Percentiles rank a stretch among this genome's conserved stretches.
phyloP scores from a whole-genome alignment of 1,140 invertebrate species.

The Sminthurides bifidus region DNA sequence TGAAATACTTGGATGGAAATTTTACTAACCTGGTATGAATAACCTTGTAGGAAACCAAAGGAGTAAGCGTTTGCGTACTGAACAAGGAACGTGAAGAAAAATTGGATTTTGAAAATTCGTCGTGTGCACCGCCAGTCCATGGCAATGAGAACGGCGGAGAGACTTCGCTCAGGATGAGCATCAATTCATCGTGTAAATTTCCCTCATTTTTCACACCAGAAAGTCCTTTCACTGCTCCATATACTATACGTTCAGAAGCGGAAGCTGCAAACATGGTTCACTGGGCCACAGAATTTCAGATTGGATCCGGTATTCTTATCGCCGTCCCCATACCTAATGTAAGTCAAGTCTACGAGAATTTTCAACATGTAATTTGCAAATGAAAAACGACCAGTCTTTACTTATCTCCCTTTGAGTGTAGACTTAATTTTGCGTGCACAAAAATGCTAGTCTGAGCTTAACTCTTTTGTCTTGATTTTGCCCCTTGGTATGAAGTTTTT shows the following conservation, averaged over 20 bases:
- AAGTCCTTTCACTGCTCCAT: conserved; percentile 53
- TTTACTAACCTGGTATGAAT: too few species aligned
- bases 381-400: too few species aligned
- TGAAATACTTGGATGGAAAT: too few species aligned
- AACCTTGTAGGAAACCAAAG: conserved; percentile 84
- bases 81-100: conserved; percentile 41
- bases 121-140: too few species aligned
- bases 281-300: conserved; percentile 43
- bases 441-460: too few species aligned
- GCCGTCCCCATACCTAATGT: conserved; percentile 77
- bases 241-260: conserved; percentile 45
- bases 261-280: conserved; percentile 61
- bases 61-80: conserved; percentile 74
- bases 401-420: too few species aligned
- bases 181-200: conserved; percentile 41
- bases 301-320: conserved; percentile 71
- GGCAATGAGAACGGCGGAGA: neutral
- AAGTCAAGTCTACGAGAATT: neutral
- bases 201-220: conserved; percentile 80
- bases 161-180: neutral
- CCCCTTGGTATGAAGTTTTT: too few species aligned
- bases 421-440: too few species aligned
- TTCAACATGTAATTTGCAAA: neutral
- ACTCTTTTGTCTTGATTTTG: too few species aligned
- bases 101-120: neutral